Evolutionary conservation across 2,888 invertebrate genomes (phyloP), one percentile per base, ranked within the genome.

Genomic region (Nymphalis polychloros): DNA sequence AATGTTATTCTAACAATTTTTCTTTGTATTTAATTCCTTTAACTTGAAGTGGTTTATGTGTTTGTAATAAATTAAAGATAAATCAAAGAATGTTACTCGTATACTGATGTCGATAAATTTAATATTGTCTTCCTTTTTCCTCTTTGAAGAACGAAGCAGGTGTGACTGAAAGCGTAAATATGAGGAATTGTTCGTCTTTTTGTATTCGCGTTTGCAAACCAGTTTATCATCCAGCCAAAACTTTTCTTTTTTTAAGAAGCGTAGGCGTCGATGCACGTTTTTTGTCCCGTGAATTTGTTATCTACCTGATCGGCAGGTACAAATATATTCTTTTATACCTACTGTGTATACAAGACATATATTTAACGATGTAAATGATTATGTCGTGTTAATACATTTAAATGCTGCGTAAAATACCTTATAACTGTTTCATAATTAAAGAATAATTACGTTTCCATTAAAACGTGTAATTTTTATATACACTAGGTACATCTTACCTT

Each of bases 261-360:
- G 84, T 84, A 89, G 89, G 90, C 88, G 89, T 90, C 86, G 86
- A 89, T 87, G 84, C 49, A 79, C 81, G 79, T 84, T 84, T 86
- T 85, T 81, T 84, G 78, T 87, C 85, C 84, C 80, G 78, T 78
- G 85, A 85, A 86, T 81, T 86, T 84, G 76, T 82, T 79, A 72
- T 76, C 78, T 76, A 73, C 73, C 73, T 75, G 74, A 67, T 65
- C 60, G 62, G 63, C 63, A 64, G 64, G 61, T 68, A 69, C 16
- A 31, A 49, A 59, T 55, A 55, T 8, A 35, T 20, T 41, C 35
- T 41, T 35, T 8, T 20, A n/a, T 41, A 57, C 35, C n/a, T 41
- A 41, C 35, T 23, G 17, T 19, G n/a, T 35, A 57, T 57, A 57
- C 19, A 17, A 57, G 2, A 57, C 41, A 20, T 55, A 31, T 27